These are phyloP conservation scores for Poecilobothrus nobilitatus DNA, from an alignment of 2,888 invertebrate species.

Conservation along the genomic window DNA sequence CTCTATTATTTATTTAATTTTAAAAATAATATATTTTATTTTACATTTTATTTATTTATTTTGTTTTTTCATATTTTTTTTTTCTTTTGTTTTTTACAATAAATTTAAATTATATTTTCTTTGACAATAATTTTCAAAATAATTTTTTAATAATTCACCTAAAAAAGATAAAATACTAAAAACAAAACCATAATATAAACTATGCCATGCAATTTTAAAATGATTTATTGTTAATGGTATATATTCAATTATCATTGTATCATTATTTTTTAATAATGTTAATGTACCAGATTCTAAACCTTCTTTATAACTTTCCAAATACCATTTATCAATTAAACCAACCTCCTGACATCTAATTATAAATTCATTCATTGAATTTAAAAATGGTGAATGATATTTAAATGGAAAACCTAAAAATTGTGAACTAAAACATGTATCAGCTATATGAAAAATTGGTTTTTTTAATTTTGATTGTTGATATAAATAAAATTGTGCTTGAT, in stretches of 20 bases:
- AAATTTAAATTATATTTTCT: neutral
- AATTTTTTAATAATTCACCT: neutral
- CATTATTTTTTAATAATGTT: neutral
- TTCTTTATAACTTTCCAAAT: constrained; percentile 7
- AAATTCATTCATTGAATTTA: constrained; percentile 8
- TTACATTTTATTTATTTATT: no score
- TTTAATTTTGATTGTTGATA: constrained; percentile 11
- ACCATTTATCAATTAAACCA: constrained; percentile 13
- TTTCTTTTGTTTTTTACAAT: neutral
- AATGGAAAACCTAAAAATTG: constrained; percentile 11
- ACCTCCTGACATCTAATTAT: constrained; percentile 8
- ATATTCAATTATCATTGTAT: neutral
- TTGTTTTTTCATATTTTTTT: no score
- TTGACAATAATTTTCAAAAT: neutral
- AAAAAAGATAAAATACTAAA: neutral
- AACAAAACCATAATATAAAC: neutral
- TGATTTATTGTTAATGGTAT: neutral
- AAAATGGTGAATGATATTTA: constrained; percentile 15
- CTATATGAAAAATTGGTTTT: constrained; percentile 8
- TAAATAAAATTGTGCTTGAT: constrained; percentile 5
- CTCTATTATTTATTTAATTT: no score
- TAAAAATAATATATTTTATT: no score
- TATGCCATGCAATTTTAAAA: neutral
- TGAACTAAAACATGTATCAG: constrained; percentile 13
- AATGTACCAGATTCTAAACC: neutral